These are phyloP conservation scores for Enteromius radiatus DNA, from an alignment of 2,797 vertebrate genomes.

Conservation along the genomic window DNA sequence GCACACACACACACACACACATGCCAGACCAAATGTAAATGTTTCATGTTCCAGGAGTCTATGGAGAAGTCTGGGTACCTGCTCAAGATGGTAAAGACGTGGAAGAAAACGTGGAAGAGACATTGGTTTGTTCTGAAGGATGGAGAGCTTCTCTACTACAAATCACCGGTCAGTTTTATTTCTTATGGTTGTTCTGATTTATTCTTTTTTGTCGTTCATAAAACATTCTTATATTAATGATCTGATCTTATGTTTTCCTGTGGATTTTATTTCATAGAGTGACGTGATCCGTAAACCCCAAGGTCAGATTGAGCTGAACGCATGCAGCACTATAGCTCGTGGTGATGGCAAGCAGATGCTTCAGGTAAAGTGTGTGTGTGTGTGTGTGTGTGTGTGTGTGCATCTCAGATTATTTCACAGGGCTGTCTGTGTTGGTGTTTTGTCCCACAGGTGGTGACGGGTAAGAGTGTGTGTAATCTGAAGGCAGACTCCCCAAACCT, in stretches of 20 bases:
- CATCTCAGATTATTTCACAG: background rate
- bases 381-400: background rate
- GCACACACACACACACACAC: background rate
- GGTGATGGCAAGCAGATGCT: slow-evolving; percentile 96
- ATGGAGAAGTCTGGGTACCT: slow-evolving; percentile 98
- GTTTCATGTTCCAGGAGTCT: slow-evolving; percentile 79
- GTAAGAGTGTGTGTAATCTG: slow-evolving; percentile 90
- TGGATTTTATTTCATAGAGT: slow-evolving; percentile 78
- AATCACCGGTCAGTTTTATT: slow-evolving; percentile 90
- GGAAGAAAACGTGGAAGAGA: slow-evolving; percentile 96
- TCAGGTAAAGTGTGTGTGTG: slow-evolving; percentile 78
- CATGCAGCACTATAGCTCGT: slow-evolving; percentile 88
- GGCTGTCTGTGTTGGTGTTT: background rate
- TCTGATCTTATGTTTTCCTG: background rate
- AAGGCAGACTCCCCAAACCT: slow-evolving; percentile 98
- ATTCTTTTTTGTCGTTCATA: background rate
- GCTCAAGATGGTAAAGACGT: slow-evolving; percentile 94
- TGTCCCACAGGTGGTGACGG: slow-evolving; percentile 84
- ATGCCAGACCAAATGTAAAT: background rate
- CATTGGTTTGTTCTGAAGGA: slow-evolving; percentile 98
- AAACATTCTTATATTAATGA: background rate
- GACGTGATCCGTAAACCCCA: slow-evolving; percentile 96
- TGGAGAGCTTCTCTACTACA: slow-evolving; percentile 95
- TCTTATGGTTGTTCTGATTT: background rate
- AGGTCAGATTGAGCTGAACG: slow-evolving; percentile 93